These are phyloP conservation scores for Ptychoptera contaminata DNA, from an alignment of 2,888 invertebrate genomes.

Conservation along the genomic window DNA sequence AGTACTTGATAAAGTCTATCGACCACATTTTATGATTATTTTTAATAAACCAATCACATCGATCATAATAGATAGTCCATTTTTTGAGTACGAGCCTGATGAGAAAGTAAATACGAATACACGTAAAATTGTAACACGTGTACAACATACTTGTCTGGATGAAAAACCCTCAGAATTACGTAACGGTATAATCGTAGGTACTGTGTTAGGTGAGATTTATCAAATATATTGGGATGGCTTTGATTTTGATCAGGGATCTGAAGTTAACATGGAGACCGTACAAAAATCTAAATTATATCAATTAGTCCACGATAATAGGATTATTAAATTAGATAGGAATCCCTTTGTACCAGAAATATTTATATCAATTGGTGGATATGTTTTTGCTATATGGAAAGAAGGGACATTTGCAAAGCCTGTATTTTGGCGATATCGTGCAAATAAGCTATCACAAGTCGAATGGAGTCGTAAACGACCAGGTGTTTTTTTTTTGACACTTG, in stretches of 20 bases:
- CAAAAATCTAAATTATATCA: slow-evolving; percentile 29
- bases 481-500: slow-evolving; percentile 50
- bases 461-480: slow-evolving; percentile 68
- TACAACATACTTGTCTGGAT: slow-evolving; percentile 12
- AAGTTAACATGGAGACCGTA: slow-evolving; percentile 40
- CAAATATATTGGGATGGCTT: slow-evolving; percentile 46
- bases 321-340: slow-evolving; percentile 43
- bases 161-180: slow-evolving; percentile 6
- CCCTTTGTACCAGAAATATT: slow-evolving; percentile 44
- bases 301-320: slow-evolving; percentile 54
- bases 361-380: slow-evolving; percentile 56
- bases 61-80: neutral
- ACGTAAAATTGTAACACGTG: slow-evolving; percentile 2
- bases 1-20: slow-evolving; percentile 41
- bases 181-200: slow-evolving; percentile 25
- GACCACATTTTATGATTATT: slow-evolving; percentile 40
- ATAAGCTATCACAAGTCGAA: slow-evolving; percentile 42
- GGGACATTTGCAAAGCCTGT: slow-evolving; percentile 43
- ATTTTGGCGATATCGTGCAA: slow-evolving; percentile 46
- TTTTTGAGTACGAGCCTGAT: slow-evolving; percentile 5
- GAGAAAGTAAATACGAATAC: neutral
- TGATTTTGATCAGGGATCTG: slow-evolving; percentile 41
- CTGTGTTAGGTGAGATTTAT: slow-evolving; percentile 22
- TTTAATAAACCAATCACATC: neutral
- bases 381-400: slow-evolving; percentile 60